Base-by-base conservation (phyloP, 1,140 invertebrate species). In the Drosophila albomicans region DNA sequence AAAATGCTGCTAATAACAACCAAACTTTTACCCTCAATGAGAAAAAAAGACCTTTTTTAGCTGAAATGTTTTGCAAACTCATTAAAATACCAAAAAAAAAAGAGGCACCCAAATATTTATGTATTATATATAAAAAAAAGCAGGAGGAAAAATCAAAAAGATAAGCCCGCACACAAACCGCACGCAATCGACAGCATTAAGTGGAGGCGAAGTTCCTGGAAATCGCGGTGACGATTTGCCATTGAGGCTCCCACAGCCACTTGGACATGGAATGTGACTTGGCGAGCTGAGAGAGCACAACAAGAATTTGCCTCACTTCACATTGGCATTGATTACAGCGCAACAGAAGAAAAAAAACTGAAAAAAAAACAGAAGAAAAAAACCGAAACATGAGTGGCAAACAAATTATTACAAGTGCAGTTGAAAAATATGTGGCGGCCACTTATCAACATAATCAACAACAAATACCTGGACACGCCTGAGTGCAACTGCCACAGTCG, bases 381-480 rank as follows among this genome's bases (percentile, higher is more conserved):
- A 8, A 25, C 2, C 38, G 20, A 25, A 77, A 80, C 75, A 80
- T 80, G 85, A 89, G 82, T 88, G 81, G 84, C 84, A 89, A 89
- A 88, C 84, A 87, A 87, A 87, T 87, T 87, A 87, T 87, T 87
- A 87, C 84, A 87, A 87, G 84, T 87, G 84, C 84, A 87, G 80
- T 84, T 82, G 80, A 65, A 54, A 87, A 88, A 81, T 89, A 88
- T 88, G 85, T 85, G 85, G 85, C 68, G 65, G 85, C 65, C 78
- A 89, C 81, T 89, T 89, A 89, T 89, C 85, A 89, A 81, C 81
- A 79, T 89, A 89, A 89, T 89, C 85, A 89, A 89, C 85, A 88
- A 74, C 81, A 79, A 89, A 89, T 89, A 89, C 85, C 85, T 89
- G 84, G 85, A 89, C 81, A 89, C 85, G 85, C 78, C 78, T 81